A percentile compares a stretch with the other conserved stretches of the same genome.
These are phyloP conservation scores for Antrozous pallidus DNA, from an alignment of 2,797 vertebrate genomes.

Conservation along the genomic window DNA sequence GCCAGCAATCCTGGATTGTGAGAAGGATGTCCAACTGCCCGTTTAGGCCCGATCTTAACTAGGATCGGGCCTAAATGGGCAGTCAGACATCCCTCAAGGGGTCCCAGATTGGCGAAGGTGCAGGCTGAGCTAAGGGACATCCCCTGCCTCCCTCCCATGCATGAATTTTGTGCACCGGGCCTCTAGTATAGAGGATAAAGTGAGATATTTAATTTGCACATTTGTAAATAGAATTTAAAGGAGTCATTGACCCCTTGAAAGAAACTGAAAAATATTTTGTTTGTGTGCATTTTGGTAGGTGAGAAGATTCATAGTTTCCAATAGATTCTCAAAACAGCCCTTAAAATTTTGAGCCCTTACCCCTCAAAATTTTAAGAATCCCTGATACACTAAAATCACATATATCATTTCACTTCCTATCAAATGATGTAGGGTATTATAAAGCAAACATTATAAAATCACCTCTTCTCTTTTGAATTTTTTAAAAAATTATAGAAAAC, in stretches of 20 bases:
- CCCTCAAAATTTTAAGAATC: neutral
- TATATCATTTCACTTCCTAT: neutral
- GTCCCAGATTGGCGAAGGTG: too few relatives aligned
- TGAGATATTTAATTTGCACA: neutral
- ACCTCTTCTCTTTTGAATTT: slow-evolving; percentile 10
- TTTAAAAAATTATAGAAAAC: neutral
- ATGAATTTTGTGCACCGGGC: too few relatives aligned
- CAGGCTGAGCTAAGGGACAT: too few relatives aligned
- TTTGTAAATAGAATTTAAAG: neutral
- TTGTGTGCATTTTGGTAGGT: neutral
- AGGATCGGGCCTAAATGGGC: too few relatives aligned
- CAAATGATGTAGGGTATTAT: neutral
- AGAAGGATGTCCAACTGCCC: too few relatives aligned
- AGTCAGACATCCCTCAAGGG: too few relatives aligned
- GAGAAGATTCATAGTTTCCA: neutral
- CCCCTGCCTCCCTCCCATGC: too few relatives aligned
- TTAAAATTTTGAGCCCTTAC: neutral
- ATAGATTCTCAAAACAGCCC: neutral
- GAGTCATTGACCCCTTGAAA: neutral
- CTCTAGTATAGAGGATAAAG: neutral
- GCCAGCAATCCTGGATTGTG: too few relatives aligned
- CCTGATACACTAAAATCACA: neutral
- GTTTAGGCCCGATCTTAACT: too few relatives aligned
- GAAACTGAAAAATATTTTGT: slow-evolving; percentile 15
- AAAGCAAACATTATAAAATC: neutral